These are phyloP conservation scores for Mungos mungo DNA, from an alignment of 2,113 vertebrate species.

Conservation along the genomic window DNA sequence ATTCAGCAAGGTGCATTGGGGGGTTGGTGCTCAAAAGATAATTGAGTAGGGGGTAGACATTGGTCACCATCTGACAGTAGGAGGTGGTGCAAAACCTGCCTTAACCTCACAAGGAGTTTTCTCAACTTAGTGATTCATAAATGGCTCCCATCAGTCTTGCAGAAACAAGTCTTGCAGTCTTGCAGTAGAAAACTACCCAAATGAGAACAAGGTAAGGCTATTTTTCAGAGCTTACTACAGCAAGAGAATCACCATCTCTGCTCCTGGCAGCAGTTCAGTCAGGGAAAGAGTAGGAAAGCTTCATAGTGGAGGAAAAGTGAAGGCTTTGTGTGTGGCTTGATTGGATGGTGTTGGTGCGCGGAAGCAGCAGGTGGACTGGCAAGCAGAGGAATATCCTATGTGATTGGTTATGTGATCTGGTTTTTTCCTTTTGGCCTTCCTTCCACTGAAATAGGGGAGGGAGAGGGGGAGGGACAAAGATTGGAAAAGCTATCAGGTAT, in stretches of 20 bases:
- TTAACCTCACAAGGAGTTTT: too few relatives aligned
- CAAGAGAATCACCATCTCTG: neutral
- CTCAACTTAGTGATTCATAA: too few relatives aligned
- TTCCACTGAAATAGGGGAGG: neutral
- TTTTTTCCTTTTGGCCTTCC: neutral
- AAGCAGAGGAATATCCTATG: neutral
- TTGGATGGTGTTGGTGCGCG: neutral
- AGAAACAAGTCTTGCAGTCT: neutral
- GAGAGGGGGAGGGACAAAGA: neutral
- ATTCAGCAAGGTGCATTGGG: too few relatives aligned
- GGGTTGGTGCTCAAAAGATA: too few relatives aligned
- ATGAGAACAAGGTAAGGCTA: neutral
- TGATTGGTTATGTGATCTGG: neutral
- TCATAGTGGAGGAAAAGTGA: neutral
- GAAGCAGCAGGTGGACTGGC: neutral
- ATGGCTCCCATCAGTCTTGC: slow-evolving; percentile 85
- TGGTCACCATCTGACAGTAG: too few relatives aligned
- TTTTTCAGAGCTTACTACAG: neutral
- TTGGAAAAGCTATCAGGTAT: neutral
- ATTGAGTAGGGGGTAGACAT: too few relatives aligned
- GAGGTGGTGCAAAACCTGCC: too few relatives aligned
- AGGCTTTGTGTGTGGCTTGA: neutral
- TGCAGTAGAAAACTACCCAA: neutral
- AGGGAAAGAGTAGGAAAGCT: neutral
- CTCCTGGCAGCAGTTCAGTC: neutral